Base-by-base conservation (phyloP, 2,888 invertebrate species). In the Xanthia togata region DNA sequence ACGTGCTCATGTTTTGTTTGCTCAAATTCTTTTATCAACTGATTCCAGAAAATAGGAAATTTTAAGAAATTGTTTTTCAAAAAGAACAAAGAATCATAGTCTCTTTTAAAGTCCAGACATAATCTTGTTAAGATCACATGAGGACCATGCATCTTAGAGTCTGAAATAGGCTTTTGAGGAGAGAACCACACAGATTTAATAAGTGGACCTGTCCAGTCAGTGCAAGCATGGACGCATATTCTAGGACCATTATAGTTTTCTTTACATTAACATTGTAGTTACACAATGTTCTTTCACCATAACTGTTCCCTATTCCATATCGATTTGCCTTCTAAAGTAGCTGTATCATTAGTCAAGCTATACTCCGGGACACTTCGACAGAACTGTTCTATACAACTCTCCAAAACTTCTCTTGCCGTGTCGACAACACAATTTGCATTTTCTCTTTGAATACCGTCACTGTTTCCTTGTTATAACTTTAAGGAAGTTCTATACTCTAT, bases 401-500 rank as follows among this genome's bases (percentile, higher is more conserved):
- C 44, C 31, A 62, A 76, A 83, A 83, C 82, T 82, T 85, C 50
- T 73, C 55, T 70, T 50, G 47, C 76, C 17, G 20, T 60, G 76
- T 72, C 62, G 62, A 69, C 53, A 53, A 50, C 65, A 53, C 57
- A 85, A 85, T 83, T 85, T 83, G 85, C 82, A 83, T 83, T 82
- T 85, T 72, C 72, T 73, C 82, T 73, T 76, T 85, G 85, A 63
- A 60, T n/a, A 14, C 35, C 20, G 44, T 11, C 67, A 26, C 44
- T 26, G 81, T 74, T 80, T 60, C 73, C 84, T 81, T 62, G 81
- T 81, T 84, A 73, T 35, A 73, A 81, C 69, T 81, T 73, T n/a
- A 9, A 47, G 69, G 44, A 65, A 65, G 73, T 80, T 83, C 47
- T 53, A 44, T 57, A 68, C 12, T 41, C 23, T 23, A 55, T 50